phyloP scores from a whole-genome alignment of 1,140 invertebrate species.

The Atta colombica region DNA sequence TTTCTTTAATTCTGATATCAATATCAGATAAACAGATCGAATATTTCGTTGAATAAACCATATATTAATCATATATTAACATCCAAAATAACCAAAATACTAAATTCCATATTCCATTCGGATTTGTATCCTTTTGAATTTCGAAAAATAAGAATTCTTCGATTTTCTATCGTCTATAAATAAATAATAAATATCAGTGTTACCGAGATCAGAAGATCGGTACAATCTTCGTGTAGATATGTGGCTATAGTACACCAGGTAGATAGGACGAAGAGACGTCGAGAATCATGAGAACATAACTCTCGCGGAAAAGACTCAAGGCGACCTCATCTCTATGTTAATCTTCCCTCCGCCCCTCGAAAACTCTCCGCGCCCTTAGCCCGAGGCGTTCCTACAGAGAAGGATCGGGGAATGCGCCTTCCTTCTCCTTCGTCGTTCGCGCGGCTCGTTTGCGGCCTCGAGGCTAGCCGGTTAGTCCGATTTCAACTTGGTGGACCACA shows the following conservation, averaged over 20 bases:
- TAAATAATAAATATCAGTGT: neutral
- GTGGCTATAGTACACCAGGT: constrained; percentile 19
- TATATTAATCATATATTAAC: neutral
- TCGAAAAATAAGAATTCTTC: neutral
- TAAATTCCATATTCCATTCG: neutral
- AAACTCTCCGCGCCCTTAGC: constrained; percentile 5
- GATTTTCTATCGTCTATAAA: neutral
- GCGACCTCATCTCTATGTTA: constrained; percentile 79
- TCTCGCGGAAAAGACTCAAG: constrained; percentile 73
- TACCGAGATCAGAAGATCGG: neutral
- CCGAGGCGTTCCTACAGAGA: neutral
- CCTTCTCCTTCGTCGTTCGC: constrained; percentile 17
- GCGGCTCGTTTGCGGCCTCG: constrained; percentile 54
- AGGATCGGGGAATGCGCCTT: neutral
- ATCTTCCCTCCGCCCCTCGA: constrained; percentile 66
- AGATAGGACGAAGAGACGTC: constrained; percentile 16
- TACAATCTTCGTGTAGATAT: neutral
- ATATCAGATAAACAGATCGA: neutral
- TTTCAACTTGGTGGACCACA: constrained; percentile 70
- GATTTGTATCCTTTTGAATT: neutral
- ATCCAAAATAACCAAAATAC: neutral
- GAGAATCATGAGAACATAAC: constrained; percentile 71
- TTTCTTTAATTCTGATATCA: neutral
- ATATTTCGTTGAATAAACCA: neutral
- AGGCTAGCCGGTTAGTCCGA: constrained; percentile 61